Conservation (phyloP, 92 coral and sea anemone species). For the Bergia sp. region DNA sequence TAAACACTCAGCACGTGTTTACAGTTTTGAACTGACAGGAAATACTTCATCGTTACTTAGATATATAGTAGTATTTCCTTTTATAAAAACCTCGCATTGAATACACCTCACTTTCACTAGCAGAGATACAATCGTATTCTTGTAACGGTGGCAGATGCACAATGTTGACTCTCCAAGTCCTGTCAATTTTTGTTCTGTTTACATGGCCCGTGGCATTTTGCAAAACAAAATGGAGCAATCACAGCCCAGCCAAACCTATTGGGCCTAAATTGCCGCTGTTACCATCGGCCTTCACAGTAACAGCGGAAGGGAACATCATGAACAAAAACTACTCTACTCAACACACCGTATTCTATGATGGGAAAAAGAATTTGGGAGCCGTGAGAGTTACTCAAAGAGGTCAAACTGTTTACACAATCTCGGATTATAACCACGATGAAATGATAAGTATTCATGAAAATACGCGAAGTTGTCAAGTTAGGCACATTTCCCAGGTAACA, state of each 20-base stretch:
- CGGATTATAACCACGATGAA: conserved; percentile 72
- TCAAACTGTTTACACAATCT: conserved; percentile 40
- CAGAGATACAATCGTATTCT: too few relatives aligned
- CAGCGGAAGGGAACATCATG: conserved; percentile 58
- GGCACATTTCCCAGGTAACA: not conserved
- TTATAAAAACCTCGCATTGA: too few relatives aligned
- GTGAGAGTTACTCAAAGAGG: conserved; percentile 43
- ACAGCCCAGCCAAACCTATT: not conserved
- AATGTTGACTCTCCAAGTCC: conserved; percentile 2
- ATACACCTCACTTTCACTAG: too few relatives aligned
- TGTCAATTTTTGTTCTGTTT: conserved; percentile 15
- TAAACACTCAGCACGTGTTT: too few relatives aligned
- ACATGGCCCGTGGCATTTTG: conserved; percentile 5
- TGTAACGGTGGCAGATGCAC: not conserved
- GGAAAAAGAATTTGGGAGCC: conserved; percentile 56
- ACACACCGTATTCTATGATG: conserved; percentile 61
- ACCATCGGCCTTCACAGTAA: conserved; percentile 64
- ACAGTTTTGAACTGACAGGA: too few relatives aligned
- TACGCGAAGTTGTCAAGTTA: conserved; percentile 48
- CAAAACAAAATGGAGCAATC: not conserved
- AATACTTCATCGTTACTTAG: too few relatives aligned
- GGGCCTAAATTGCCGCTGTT: conserved; percentile 65
- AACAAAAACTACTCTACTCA: conserved; percentile 61
- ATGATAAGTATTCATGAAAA: conserved; percentile 40
- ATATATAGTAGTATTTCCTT: too few relatives aligned